A percentile compares a stretch with the other conserved stretches of the same genome.
phyloP scores from a whole-genome alignment of 2,797 vertebrate genomes.

The Fringilla coelebs region DNA sequence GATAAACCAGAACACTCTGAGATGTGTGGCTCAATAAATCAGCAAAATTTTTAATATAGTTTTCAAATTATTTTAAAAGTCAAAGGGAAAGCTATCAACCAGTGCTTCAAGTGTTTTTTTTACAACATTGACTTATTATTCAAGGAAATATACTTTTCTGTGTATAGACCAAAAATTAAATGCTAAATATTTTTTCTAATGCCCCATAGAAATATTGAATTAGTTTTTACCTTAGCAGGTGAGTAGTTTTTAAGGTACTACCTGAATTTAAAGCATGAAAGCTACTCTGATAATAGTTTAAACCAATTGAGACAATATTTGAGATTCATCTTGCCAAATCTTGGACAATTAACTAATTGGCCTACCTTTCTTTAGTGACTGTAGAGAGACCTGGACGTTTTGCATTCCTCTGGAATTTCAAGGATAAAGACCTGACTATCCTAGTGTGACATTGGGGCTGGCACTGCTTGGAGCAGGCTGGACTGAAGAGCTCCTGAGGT shows the following conservation, averaged over 20 bases:
- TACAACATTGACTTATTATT: not conserved
- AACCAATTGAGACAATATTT: not conserved
- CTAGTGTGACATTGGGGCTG: rapidly evolving
- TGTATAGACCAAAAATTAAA: not conserved
- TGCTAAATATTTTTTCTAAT: not conserved
- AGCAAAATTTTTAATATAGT: not conserved
- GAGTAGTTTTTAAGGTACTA: not conserved
- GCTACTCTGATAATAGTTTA: not conserved
- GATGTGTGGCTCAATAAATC: not conserved
- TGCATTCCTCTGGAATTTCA: not conserved
- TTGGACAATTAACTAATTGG: not conserved
- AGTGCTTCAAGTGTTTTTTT: not conserved
- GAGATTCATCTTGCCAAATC: not conserved
- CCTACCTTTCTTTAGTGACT: not conserved
- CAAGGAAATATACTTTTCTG: not conserved
- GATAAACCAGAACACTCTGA: not conserved
- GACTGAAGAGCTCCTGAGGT: not conserved
- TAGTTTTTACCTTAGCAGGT: not conserved
- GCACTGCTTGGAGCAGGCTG: not conserved
- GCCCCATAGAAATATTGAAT: not conserved
- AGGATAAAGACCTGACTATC: not conserved
- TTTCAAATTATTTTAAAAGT: not conserved
- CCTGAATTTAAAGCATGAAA: not conserved
- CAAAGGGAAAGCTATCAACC: not conserved
- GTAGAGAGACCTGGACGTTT: not conserved